Evolutionary conservation across 2,888 invertebrate genomes (phyloP).

Genomic region (Oeneis ivallda): DNA sequence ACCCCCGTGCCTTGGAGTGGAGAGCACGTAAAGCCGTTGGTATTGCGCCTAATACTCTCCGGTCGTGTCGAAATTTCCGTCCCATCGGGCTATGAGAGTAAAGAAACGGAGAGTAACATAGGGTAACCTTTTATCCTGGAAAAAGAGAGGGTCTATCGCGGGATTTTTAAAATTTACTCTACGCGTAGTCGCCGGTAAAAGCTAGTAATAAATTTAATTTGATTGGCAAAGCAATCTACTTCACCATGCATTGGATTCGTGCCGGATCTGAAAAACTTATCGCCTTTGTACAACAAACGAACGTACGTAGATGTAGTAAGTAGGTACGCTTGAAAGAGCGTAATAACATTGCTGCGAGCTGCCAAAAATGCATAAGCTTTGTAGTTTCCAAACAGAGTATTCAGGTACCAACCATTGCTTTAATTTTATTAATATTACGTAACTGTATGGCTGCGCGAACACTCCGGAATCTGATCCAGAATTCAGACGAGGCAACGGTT

Average conservation of each 20-base stretch:
- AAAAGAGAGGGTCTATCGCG: too few species aligned
- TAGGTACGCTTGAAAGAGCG: slow-evolving; percentile 12
- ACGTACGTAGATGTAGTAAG: background rate
- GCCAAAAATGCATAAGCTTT: slow-evolving; percentile 34
- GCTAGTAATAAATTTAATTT: background rate
- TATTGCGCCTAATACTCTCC: too few species aligned
- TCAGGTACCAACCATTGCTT: too few species aligned
- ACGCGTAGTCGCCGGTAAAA: background rate
- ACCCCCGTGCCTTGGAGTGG: too few species aligned
- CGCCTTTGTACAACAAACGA: slow-evolving; percentile 7
- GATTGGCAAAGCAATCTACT: slow-evolving; percentile 30
- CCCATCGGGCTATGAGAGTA: too few species aligned
- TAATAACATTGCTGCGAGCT: slow-evolving; percentile 32
- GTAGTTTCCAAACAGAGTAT: slow-evolving; percentile 17
- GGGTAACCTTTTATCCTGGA: too few species aligned
- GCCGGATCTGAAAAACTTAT: slow-evolving; percentile 31
- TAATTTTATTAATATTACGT: slow-evolving; percentile 8
- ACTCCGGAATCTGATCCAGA: too few species aligned
- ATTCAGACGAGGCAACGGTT: too few species aligned
- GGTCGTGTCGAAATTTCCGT: too few species aligned
- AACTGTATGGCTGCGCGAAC: too few species aligned
- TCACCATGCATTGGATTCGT: slow-evolving; percentile 29
- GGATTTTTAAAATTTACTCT: background rate
- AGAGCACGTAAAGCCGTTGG: too few species aligned
- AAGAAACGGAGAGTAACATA: too few species aligned